phyloP scores from a whole-genome alignment of 2,888 invertebrate genomes.

The Glyphotaelius pellucidus region DNA sequence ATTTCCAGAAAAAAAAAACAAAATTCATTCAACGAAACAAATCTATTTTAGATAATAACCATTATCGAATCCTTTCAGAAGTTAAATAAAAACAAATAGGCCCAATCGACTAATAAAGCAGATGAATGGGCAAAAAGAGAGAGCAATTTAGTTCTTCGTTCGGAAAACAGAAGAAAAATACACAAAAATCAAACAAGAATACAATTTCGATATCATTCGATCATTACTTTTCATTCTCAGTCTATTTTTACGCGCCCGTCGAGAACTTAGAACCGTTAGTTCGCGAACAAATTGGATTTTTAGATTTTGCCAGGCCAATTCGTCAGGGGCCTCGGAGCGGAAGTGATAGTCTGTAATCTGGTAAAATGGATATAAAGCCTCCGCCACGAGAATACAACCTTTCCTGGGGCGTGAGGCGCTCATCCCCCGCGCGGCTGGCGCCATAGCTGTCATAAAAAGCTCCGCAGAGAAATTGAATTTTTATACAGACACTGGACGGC shows the following conservation, averaged over 20 bases:
- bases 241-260: background rate
- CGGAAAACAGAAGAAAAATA: background rate
- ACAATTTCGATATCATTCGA: background rate
- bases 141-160: background rate
- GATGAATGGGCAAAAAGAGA: background rate
- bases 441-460: conserved; percentile 34
- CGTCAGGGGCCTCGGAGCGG: conserved; percentile 24
- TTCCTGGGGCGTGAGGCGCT: background rate
- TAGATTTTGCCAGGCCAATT: conserved; percentile 23
- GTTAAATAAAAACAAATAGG: background rate
- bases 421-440: conserved; percentile 9
- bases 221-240: background rate
- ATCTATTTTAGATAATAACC: background rate
- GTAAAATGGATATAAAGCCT: conserved; percentile 24
- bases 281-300: background rate
- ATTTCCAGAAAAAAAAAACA: background rate
- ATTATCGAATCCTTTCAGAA: background rate
- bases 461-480: conserved; percentile 35
- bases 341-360: conserved; percentile 16
- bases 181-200: background rate
- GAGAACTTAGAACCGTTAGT: background rate
- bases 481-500: conserved; percentile 33
- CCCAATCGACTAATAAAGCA: background rate
- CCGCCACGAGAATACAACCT: background rate
- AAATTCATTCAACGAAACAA: background rate